Evolutionary conservation across 2,888 invertebrate species (phyloP), one percentile per base, ranked within the genome.

Genomic region (Chrysotoxum bicinctum): DNA sequence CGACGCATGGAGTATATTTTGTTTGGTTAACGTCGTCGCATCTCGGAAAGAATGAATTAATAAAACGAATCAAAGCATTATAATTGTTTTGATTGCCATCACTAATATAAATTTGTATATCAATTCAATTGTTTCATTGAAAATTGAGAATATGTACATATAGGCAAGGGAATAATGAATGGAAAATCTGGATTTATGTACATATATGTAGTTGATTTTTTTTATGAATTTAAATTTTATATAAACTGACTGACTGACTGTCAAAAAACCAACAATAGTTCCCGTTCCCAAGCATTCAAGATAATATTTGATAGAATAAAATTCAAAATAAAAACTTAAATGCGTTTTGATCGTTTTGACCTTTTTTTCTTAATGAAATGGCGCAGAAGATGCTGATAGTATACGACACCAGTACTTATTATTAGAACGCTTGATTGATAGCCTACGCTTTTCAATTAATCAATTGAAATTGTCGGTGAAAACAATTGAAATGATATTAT

Each of bases 21-120:
- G 9, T 43, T 37, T 37, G 37, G 14, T 48, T 48, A 23, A 37
- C 14, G 26, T 19, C 4, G n/a, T 19, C 7, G 45, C 48, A 21
- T 48, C n/a, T n/a, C 12, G 12, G 16, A 45, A 19, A 19, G 30
- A 64, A 64, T 64, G 45, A 64, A 64, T 45, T 32, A 19, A 45
- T 45, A 64, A 45, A 64, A 30, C 7, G 4, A 64, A 64, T 64
- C 43, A 64, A 64, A 64, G 19, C 32, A 32, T 30, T 14, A 64
- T 45, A 64, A 64, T 64, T 64, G 64, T 32, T 45, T 64, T 64
- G 64, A 64, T 64, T 64, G 64, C 30, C 64, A 64, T n/a, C 58
- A 50, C 62, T 48, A 73, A 4, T 50, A 35, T 19, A 50, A 32
- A 30, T 43, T 43, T 60, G 9, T 26, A 16, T 26, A 16, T 10